Base-by-base conservation (phyloP, 2,888 invertebrate genomes). In the Sycophila texana region DNA sequence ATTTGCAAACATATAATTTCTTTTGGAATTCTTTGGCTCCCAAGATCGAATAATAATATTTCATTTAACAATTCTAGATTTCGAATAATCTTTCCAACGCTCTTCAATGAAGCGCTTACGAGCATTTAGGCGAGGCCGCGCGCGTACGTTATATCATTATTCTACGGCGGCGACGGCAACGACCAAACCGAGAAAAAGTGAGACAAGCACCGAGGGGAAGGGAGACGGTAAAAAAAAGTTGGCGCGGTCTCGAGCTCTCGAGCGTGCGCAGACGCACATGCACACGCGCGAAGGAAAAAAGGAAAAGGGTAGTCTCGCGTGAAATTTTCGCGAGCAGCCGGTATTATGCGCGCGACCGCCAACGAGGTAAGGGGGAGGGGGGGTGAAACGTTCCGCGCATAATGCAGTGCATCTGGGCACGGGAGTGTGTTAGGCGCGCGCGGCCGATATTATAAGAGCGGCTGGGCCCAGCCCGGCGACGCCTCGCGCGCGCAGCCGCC, bases 371-470 rank as follows among this genome's bases (percentile, higher is more conserved):
- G 1, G 71, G 81, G 57, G 20, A 3, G 10, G 10, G 18, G 7
- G 71, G 81, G 80, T 72, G 79, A 83, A 81, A 80, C 82, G 82
- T 81, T 78, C 74, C 79, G 82, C 82, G 75, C 78, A 78, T 80
- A 79, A 79, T 77, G 76, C 72, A 75, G 74, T 55, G 79, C 78
- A 76, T 81, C 75, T 79, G 68, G 57, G 10, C 49, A n/a, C 13
- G 26, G 18, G 1, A 4, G 14, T 26, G 53, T 51, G 67, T 66
- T 61, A 82, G 81, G 82, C 82, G 57, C 18, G 57, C 18, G 57
- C 18, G 20, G 20, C 75, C 80, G 80, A 63, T 63, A 63, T 63
- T 16, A 20, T 58, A 72, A 70, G 66, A 66, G 57, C 26, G 63
- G 49, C 66, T 67, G 53, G 73, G 66, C 74, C 73, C 39, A 30